Evolutionary conservation across 2,113 vertebrate species (phyloP).

Genomic region (Sylvietta virens): DNA sequence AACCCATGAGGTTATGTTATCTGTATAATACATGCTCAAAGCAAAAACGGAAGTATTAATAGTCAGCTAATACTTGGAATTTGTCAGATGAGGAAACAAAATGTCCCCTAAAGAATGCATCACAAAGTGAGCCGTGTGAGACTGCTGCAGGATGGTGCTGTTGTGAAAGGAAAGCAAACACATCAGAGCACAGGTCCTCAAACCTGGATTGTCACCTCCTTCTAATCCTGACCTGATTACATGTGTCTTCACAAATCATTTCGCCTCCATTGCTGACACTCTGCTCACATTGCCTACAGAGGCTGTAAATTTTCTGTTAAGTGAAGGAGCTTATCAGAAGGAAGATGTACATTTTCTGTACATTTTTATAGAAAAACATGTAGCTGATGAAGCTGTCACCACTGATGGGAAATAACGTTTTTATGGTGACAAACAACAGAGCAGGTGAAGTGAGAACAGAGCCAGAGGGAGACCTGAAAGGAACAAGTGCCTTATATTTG

Average conservation of each 20-base stretch:
- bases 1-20: background rate
- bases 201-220: background rate
- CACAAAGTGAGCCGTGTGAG: background rate
- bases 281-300: background rate
- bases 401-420: background rate
- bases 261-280: background rate
- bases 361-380: background rate
- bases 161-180: background rate
- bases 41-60: background rate
- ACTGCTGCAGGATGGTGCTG: background rate
- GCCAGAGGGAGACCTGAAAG: background rate
- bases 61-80: background rate
- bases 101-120: background rate
- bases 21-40: background rate
- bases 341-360: background rate
- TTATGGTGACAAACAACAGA: background rate
- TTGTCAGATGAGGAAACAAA: background rate
- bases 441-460: background rate
- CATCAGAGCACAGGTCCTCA: background rate
- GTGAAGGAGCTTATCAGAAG: background rate
- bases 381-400: conserved; percentile 10
- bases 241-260: background rate
- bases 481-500: background rate
- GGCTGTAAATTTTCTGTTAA: background rate
- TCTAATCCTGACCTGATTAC: background rate